A percentile compares a stretch with the other conserved stretches of the same genome.
These are phyloP conservation scores for Xenopus borealis DNA, from an alignment of 2,113 vertebrate species.

Conservation along the genomic window DNA sequence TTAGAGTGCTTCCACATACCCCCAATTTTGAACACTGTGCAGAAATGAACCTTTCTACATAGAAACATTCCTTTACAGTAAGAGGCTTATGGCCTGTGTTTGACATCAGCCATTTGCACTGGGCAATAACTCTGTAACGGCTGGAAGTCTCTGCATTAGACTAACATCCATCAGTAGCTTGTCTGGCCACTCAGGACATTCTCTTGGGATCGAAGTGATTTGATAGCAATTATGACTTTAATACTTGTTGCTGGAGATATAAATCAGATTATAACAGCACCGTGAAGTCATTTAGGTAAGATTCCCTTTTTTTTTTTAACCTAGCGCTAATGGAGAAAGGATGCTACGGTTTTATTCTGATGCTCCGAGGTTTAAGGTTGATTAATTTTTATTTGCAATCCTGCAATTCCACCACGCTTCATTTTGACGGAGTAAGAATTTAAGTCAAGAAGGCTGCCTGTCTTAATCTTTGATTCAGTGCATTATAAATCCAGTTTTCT, in stretches of 20 bases:
- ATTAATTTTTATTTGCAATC: slow-evolving; percentile 14
- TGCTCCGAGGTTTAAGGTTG: slow-evolving; percentile 5
- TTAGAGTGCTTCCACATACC: no score
- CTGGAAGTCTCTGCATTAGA: neutral
- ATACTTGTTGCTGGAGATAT: neutral
- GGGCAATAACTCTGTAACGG: no score
- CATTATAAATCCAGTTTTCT: slow-evolving; percentile 32
- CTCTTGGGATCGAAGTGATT: neutral
- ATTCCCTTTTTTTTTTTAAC: neutral
- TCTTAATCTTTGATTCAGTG: slow-evolving; percentile 16
- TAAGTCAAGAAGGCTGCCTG: slow-evolving; percentile 24
- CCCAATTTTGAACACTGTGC: no score
- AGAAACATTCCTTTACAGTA: no score
- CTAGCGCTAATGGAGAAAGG: neutral
- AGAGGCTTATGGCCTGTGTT: no score
- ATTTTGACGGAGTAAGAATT: slow-evolving; percentile 27
- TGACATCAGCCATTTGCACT: no score
- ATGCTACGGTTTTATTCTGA: slow-evolving; percentile 13
- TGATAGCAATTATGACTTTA: neutral
- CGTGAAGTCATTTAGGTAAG: slow-evolving; percentile 2
- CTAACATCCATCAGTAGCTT: neutral
- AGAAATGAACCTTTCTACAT: no score
- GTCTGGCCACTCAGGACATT: neutral
- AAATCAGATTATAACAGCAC: neutral
- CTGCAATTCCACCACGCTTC: slow-evolving; percentile 1